Evolutionary conservation across 2,113 vertebrate species (phyloP), one percentile per base, ranked within the genome.

Genomic region (Climacteris rufus): DNA sequence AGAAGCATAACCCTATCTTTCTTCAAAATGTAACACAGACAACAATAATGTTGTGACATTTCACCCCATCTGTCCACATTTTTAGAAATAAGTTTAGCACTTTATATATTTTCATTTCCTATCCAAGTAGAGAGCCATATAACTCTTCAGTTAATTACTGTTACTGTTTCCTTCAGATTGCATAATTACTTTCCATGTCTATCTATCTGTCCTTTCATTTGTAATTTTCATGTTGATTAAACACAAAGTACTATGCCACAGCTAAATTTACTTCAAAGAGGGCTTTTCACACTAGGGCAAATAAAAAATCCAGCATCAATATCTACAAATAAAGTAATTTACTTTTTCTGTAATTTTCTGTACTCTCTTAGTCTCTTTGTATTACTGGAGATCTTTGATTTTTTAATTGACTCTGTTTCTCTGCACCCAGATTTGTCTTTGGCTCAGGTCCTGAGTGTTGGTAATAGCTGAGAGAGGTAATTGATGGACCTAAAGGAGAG

Each of bases 181-280:
- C 22, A 27, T 24, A 82, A 87, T 83, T 83, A 44, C 83, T 93
- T 88, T 72, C 39, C 40, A 39, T 49, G 8, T 86, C 66, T 92
- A 52, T 72, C 71, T 74, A 44, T 30, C n/a, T 84, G 28, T 39
- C 39, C 59, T 72, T 90, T 92, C 88, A 54, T 83, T 95, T 78
- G 22, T 53, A 77, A 30, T n/a, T 91, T 95, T 90, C 78, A 69
- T 30, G 76, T 44, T 92, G 65, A 74, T 89, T 68, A 83, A 96
- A 89, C 21, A 92, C 35, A 66, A 90, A 87, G 59, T 53, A 53
- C 30, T 49, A 47, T 16, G 12, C 35, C 56, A 89, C 50, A 50
- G 35, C 18, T 87, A 54, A 90, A 90, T 95, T 95, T 93, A 80
- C 64, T 91, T 96, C 80, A 80, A 92, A 88, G 28, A 65, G 21